A percentile compares a stretch with the other conserved stretches of the same genome.
phyloP scores from a whole-genome alignment of 1,140 invertebrate genomes.

The Solen grandis region DNA sequence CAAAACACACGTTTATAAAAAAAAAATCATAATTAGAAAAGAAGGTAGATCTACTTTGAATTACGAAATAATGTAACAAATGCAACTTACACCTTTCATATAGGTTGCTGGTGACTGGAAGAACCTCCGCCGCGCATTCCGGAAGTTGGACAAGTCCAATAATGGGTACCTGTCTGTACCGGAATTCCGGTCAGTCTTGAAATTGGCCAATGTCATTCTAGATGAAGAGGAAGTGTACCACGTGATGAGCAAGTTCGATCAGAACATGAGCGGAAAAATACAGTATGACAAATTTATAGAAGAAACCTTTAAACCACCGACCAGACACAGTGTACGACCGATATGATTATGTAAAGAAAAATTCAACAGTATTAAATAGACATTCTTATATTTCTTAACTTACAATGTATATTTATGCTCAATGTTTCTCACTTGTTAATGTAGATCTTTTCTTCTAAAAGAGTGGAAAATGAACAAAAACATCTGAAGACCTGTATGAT shows the following conservation, averaged over 20 bases:
- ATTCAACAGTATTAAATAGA: neutral
- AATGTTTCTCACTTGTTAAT: no score
- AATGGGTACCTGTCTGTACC: conserved; percentile 76
- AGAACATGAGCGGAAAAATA: conserved; percentile 77
- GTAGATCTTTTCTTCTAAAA: no score
- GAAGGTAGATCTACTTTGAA: no score
- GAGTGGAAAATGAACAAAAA: no score
- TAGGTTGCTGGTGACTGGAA: conserved; percentile 80
- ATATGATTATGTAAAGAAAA: conserved; percentile 30
- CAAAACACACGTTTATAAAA: no score
- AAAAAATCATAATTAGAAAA: no score
- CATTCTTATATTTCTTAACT: neutral
- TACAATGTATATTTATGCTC: neutral
- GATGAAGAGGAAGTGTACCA: conserved; percentile 80
- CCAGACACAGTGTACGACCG: conserved; percentile 67
- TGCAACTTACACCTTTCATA: no score
- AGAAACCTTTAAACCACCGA: conserved; percentile 76
- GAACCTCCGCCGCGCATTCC: conserved; percentile 78
- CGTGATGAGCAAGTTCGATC: conserved; percentile 77
- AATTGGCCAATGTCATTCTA: conserved; percentile 77
- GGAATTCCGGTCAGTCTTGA: conserved; percentile 79
- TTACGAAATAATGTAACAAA: no score
- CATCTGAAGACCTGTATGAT: no score
- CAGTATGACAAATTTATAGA: conserved; percentile 78
- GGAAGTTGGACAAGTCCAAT: conserved; percentile 76